phyloP scores from a whole-genome alignment of 2,113 vertebrate genomes.

The Aegotheles bennettii region DNA sequence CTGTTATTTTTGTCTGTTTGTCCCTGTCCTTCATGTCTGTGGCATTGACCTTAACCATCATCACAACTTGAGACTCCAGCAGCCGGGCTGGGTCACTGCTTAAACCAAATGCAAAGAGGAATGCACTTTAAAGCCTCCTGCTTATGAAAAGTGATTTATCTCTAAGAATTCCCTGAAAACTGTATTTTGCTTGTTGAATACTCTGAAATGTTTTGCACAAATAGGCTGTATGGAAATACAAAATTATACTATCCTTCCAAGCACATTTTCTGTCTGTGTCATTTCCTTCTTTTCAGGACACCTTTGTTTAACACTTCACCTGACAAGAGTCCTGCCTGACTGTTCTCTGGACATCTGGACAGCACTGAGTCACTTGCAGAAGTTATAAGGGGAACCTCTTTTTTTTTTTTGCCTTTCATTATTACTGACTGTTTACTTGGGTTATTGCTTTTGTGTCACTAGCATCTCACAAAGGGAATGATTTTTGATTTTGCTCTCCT shows the following conservation, averaged over 20 bases:
- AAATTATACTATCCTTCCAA: constrained; percentile 59
- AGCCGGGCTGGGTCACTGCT: not conserved
- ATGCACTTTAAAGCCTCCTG: not conserved
- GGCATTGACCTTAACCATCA: not conserved
- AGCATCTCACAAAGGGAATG: not conserved
- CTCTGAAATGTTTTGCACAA: not conserved
- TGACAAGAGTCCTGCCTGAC: not conserved
- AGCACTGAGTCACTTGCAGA: not conserved
- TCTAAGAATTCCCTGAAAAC: not conserved
- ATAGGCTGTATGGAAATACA: constrained; percentile 11
- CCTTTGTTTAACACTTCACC: not conserved
- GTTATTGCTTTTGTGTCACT: not conserved
- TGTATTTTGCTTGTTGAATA: constrained; percentile 20
- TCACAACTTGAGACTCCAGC: not conserved
- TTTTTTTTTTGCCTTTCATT: not conserved
- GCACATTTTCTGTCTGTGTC: not conserved
- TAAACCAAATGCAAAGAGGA: not conserved
- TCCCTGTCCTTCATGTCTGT: not conserved
- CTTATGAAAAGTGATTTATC: not conserved
- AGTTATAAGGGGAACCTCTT: not conserved
- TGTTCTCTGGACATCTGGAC: not conserved
- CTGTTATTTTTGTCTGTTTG: not conserved
- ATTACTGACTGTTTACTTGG: not conserved
- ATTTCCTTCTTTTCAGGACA: not conserved
- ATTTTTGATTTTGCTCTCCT: not conserved